phyloP scores from a whole-genome alignment of 2,797 vertebrate genomes.

The Betta splendens region DNA sequence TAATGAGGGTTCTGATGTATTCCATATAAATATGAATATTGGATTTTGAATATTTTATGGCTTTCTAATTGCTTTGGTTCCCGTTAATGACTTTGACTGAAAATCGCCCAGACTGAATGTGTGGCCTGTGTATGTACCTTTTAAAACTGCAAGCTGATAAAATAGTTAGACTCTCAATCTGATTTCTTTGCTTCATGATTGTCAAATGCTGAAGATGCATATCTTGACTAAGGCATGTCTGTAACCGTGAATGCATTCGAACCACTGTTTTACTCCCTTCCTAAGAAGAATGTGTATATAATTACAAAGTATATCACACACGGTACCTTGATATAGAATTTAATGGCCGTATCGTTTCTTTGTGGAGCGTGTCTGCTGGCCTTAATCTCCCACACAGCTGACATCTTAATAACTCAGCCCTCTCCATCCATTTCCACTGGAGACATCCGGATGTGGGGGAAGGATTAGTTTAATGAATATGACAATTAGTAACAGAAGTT shows the following conservation, averaged over 20 bases:
- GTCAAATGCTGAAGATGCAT: slow-evolving; percentile 44
- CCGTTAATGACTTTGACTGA: slow-evolving; percentile 68
- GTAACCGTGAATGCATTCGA: slow-evolving; percentile 73
- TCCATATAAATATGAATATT: slow-evolving; percentile 78
- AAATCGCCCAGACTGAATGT: slow-evolving; percentile 64
- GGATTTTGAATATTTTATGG: slow-evolving; percentile 80
- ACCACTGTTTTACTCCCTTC: slow-evolving; percentile 62
- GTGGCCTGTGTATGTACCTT: slow-evolving; percentile 53
- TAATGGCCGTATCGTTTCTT: slow-evolving; percentile 79
- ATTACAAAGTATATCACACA: slow-evolving; percentile 78
- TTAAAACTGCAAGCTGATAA: slow-evolving; percentile 31
- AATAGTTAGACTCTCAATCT: slow-evolving; percentile 39
- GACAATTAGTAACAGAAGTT: slow-evolving; percentile 87
- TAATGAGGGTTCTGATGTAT: slow-evolving; percentile 79
- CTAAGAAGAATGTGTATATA: slow-evolving; percentile 78
- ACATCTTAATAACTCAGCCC: slow-evolving; percentile 84
- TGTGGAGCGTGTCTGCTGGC: slow-evolving; percentile 77
- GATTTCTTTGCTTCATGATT: slow-evolving; percentile 36
- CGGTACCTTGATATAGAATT: slow-evolving; percentile 77
- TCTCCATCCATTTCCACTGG: slow-evolving; percentile 81
- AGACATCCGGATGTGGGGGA: slow-evolving; percentile 78
- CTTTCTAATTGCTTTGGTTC: slow-evolving; percentile 77
- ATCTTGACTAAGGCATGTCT: slow-evolving; percentile 63
- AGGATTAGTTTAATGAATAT: slow-evolving; percentile 86
- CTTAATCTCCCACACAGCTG: slow-evolving; percentile 81